Evolutionary conservation across 1,140 invertebrate genomes (phyloP), one percentile per base, ranked within the genome.

Genomic region (Drosophila seguyi): DNA sequence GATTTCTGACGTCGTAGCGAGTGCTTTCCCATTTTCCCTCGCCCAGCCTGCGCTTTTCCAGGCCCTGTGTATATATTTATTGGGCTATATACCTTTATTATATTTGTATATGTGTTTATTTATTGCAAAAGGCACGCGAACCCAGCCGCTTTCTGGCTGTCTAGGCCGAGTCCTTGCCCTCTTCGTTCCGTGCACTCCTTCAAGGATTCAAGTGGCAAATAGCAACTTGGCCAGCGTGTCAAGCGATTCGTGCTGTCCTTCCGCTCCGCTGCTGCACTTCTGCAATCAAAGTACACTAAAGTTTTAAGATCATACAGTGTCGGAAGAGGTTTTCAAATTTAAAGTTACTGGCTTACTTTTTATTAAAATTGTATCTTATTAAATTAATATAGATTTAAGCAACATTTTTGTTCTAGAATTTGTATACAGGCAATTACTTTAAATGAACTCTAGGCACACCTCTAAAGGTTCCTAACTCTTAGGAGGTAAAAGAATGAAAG

Each of bases 161-260:
- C 76, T 84, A 73, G 81, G 76, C 81, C 66, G 56, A 74, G 67
- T 81, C 59, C 75, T 78, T 77, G 61, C 38, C 55, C 27, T 63
- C 48, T 25, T 36, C 61, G 18, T 53, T 66, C 45, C 52, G 36
- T 41, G 60, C 48, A 11, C 50, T 77, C 55, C 79, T 81, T 59
- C 52, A 44, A 61, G 44, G 44, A 53, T 41, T 67, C 65, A 55
- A 84, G 75, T 75, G 74, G 60, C 74, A 58, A 50, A 44, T 59
- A 47, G 63, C 72, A 62, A 72, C 60, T 81, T 79, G 78, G 66
- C 65, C 75, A 84, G 52, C 63, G 56, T 61, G 56, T 55, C 63
- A 60, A 55, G 65, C 59, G 47, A 62, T 67, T 53, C 41, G 42
- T 39, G 42, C 34, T 47, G 20, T 29, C 38, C 61, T 41, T 56